Conservation (phyloP, 2,797 vertebrate genomes). For the Pseudochromis fuscus region DNA sequence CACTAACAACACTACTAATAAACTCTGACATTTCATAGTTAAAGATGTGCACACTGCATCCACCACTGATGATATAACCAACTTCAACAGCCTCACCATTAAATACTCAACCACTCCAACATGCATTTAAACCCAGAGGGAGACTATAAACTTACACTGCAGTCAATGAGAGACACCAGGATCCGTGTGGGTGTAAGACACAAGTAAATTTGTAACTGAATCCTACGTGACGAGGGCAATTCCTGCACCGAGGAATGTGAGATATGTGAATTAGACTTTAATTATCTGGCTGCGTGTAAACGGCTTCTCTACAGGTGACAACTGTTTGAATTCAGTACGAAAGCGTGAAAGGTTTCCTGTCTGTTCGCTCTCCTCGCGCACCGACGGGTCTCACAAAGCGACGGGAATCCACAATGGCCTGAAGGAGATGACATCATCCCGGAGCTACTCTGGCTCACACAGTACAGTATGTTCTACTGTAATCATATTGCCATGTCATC, state of each 20-base stretch:
- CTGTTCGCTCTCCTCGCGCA: slow-evolving; percentile 39
- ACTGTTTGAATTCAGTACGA: slow-evolving; percentile 59
- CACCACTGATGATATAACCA: slow-evolving; percentile 27
- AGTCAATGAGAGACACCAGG: slow-evolving; percentile 27
- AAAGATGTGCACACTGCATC: background rate
- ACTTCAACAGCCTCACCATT: slow-evolving; percentile 29
- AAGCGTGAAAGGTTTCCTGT: slow-evolving; percentile 56
- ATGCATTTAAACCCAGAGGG: slow-evolving; percentile 32
- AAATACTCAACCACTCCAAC: slow-evolving; percentile 34
- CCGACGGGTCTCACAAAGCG: slow-evolving; percentile 45
- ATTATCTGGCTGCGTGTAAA: slow-evolving; percentile 29
- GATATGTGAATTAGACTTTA: slow-evolving; percentile 29
- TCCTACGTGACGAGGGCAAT: slow-evolving; percentile 38
- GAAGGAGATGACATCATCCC: slow-evolving; percentile 78
- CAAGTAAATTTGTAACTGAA: slow-evolving; percentile 54
- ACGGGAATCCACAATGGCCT: slow-evolving; percentile 56
- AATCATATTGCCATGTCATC: slow-evolving; percentile 80
- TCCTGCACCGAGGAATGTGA: slow-evolving; percentile 8
- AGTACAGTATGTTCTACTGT: slow-evolving; percentile 70
- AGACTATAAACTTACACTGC: slow-evolving; percentile 44
- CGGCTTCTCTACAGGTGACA: slow-evolving; percentile 49
- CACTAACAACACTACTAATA: background rate
- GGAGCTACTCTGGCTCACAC: slow-evolving; percentile 61
- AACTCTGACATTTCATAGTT: background rate
- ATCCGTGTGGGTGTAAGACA: slow-evolving; percentile 36